phyloP scores from a whole-genome alignment of 2,888 invertebrate species.

The Rhaphigaster nebulosa region DNA sequence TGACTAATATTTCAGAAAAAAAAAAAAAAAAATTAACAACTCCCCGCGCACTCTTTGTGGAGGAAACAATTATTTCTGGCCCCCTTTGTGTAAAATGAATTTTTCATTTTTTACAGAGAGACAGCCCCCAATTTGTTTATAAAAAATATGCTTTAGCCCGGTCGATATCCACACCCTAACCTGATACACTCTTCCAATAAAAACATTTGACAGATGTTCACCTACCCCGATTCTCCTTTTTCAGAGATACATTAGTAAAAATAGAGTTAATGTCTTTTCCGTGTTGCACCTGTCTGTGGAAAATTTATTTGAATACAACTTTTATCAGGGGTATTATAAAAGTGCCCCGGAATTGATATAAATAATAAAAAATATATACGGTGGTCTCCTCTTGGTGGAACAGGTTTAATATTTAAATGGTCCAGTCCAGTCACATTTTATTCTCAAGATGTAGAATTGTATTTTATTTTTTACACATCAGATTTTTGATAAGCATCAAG shows the following conservation, averaged over 20 bases:
- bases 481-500: not conserved
- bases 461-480: not conserved
- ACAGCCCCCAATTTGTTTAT: slow-evolving; percentile 29
- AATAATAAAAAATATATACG: not conserved
- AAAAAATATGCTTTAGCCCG: slow-evolving; percentile 34
- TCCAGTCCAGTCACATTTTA: not conserved
- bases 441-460: not conserved
- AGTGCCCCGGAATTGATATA: not conserved
- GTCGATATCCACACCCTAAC: not conserved
- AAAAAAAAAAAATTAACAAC: slow-evolving; percentile 36
- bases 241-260: slow-evolving; percentile 30
- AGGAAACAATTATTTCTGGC: slow-evolving; percentile 46
- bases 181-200: slow-evolving; percentile 45
- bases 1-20: slow-evolving; percentile 43
- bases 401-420: not conserved
- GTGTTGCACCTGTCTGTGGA: slow-evolving; percentile 2
- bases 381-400: not conserved
- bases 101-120: slow-evolving; percentile 41
- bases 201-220: slow-evolving; percentile 45
- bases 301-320: slow-evolving; percentile 22
- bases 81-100: slow-evolving; percentile 44
- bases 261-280: slow-evolving; percentile 38
- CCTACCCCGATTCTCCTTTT: not conserved
- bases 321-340: slow-evolving; percentile 13
- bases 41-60: slow-evolving; percentile 45